Evolutionary conservation across 2,113 vertebrate genomes (phyloP).

Genomic region (Xenopus tropicalis): UCB_Xtro_10.0 CM004445.2:22489501-22490000

Average conservation of each 20-base stretch:
- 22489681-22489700: slow-evolving; percentile 62
- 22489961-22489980: slow-evolving; percentile 38
- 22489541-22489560: slow-evolving; percentile 36
- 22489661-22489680: slow-evolving; percentile 58
- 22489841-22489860: slow-evolving; percentile 60
- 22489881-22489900: slow-evolving; percentile 61
- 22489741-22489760: slow-evolving; percentile 63
- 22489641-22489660: slow-evolving; percentile 65
- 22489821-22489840: slow-evolving; percentile 64
- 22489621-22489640: slow-evolving; percentile 58
- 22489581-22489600: slow-evolving; percentile 51
- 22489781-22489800: slow-evolving; percentile 62
- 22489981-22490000: slow-evolving; percentile 34
- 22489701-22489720: slow-evolving; percentile 61
- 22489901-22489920: slow-evolving; percentile 58
- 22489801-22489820: slow-evolving; percentile 62
- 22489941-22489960: slow-evolving; percentile 38
- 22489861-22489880: slow-evolving; percentile 52
- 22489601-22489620: slow-evolving; percentile 43
- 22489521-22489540: slow-evolving; percentile 22
- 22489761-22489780: slow-evolving; percentile 60
- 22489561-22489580: slow-evolving; percentile 39
- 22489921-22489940: slow-evolving; percentile 47
- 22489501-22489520: slow-evolving; percentile 35
- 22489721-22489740: slow-evolving; percentile 62